Percentiles rank a stretch among this genome's conserved stretches.
phyloP scores from a whole-genome alignment of 1,140 invertebrate species.

The Halotydeus destructor region DNA sequence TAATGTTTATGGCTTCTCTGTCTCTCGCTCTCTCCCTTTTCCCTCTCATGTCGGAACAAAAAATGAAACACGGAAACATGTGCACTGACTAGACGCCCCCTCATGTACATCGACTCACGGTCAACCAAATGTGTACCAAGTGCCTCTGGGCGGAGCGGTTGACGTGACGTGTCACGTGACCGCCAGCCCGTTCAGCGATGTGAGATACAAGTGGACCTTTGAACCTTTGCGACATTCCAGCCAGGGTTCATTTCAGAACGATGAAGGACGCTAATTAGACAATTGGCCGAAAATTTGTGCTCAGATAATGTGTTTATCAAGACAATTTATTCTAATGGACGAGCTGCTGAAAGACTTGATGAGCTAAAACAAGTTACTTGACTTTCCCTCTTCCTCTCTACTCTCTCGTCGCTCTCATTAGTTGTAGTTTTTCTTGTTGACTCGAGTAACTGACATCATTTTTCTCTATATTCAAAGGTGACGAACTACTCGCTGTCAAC shows the following conservation, averaged over 20 bases:
- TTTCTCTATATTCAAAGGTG: constrained; percentile 34
- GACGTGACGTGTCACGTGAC: neutral
- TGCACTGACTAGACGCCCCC: no score
- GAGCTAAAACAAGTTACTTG: constrained; percentile 55
- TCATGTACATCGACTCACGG: no score
- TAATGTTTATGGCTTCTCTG: no score
- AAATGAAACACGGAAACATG: no score
- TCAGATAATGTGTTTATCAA: constrained; percentile 78
- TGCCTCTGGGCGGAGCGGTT: neutral
- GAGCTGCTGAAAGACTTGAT: constrained; percentile 59
- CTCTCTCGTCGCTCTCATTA: neutral
- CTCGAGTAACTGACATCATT: neutral
- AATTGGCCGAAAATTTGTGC: constrained; percentile 65
- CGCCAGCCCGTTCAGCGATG: constrained; percentile 34
- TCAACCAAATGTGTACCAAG: neutral
- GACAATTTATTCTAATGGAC: constrained; percentile 64
- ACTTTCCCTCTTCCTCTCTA: constrained; percentile 1
- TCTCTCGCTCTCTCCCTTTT: no score
- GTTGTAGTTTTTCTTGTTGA: constrained; percentile 2
- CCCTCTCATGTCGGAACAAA: no score
- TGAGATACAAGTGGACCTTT: constrained; percentile 47
- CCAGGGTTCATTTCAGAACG: constrained; percentile 35
- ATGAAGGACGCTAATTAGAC: no score
- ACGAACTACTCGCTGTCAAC: constrained; percentile 71
- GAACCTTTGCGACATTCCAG: constrained; percentile 60